Evolutionary conservation across 2,113 vertebrate species (phyloP).

Genomic region (Engystomops pustulosus): DNA sequence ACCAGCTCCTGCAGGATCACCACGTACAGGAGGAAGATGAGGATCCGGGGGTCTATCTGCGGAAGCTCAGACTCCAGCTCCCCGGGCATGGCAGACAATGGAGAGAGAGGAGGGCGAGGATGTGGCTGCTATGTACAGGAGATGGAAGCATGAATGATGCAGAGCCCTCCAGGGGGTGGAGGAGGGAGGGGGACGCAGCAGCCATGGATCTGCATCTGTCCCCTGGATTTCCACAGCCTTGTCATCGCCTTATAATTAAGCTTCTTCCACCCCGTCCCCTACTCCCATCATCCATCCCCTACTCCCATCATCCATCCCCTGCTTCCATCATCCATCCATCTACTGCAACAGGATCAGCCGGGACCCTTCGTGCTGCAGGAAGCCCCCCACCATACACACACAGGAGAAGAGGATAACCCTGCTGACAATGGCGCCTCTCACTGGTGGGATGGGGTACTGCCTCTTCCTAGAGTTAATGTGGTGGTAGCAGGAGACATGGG

Average conservation of each 20-base stretch:
- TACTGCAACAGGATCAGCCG: too few relatives aligned
- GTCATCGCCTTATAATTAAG: neutral
- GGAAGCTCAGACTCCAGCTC: slow-evolving; percentile 66
- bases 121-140: slow-evolving; percentile 33
- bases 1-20: slow-evolving; percentile 88
- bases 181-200: slow-evolving; percentile 21
- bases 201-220: slow-evolving; percentile 54
- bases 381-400: too few relatives aligned
- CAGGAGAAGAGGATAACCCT: too few relatives aligned
- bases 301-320: neutral
- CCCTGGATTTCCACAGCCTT: neutral
- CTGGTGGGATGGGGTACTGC: too few relatives aligned
- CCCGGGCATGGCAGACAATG: slow-evolving; percentile 63
- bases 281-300: neutral
- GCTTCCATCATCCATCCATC: too few relatives aligned
- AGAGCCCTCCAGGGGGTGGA: slow-evolving; percentile 15
- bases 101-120: neutral
- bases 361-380: too few relatives aligned
- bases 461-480: too few relatives aligned
- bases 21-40: slow-evolving; percentile 87
- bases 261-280: neutral
- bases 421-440: too few relatives aligned
- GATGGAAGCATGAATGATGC: slow-evolving; percentile 49
- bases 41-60: slow-evolving; percentile 85
- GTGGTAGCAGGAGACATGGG: too few relatives aligned